Base-by-base conservation (phyloP, 2,113 vertebrate species). In the Myocastor coypus region DNA sequence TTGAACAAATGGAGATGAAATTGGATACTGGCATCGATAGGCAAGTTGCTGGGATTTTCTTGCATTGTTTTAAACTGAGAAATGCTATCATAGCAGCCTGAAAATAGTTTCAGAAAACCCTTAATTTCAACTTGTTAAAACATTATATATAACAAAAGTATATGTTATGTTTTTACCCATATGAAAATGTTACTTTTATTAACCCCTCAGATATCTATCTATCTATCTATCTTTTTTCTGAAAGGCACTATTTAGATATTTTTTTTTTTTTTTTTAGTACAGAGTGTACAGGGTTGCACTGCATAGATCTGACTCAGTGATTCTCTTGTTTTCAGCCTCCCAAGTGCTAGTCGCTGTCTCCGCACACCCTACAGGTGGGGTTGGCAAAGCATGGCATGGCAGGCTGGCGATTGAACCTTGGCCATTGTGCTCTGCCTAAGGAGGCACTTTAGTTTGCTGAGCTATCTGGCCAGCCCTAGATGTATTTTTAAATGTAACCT, bases 1-100 rank as follows among this genome's bases (percentile, higher is more conserved):
- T 99, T 88, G 99, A 99, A 93, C 99, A 99, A 97, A 99, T 99
- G 99, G 99, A 99, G 97, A 99, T 99, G 92, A 99, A 99, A 98
- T 98, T 99, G 98, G 99, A 99, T 98, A 99, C 99, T 57, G 99
- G 99, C 94, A 99, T 99, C 80, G 99, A 99, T 97, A 99, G 99
- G 99, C 98, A 98, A 98, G 99, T 98, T 77, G 42, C 87, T 61
- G 66, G 86, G 87, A 75, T 84, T 97, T 92, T 68, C n/a, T 91
- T 92, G 1, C 3, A 4, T 28, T 97, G 9, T 69, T 89, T 50
- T 28, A 50, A 95, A 87, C 78, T 92, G 7, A 64, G 57, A 87
- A 78, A n/a, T 4, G 63, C 55, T 26, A 63, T 75, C 28, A 42
- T 57, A 90, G 42, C 22, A 88, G 2, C 59, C 82, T 93, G 75